Conservation (phyloP, 2,113 vertebrate species). For the Sylvietta virens region DNA sequence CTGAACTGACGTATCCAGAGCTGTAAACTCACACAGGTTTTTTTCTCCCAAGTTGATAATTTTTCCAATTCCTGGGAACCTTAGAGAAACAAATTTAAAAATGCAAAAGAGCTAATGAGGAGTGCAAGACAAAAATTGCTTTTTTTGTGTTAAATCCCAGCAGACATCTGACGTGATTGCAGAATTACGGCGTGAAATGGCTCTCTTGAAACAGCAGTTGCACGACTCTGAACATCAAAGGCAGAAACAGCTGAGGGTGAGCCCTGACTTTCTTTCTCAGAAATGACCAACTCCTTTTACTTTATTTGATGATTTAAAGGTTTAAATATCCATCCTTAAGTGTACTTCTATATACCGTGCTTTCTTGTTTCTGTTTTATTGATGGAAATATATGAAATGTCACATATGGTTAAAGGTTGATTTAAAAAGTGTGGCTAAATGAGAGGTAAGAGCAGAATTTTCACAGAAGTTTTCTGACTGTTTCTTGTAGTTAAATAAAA, state of each 20-base stretch:
- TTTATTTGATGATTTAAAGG: not conserved
- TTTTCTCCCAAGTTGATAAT: not conserved
- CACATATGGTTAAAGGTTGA: not conserved
- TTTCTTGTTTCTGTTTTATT: not conserved
- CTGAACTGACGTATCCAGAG: accelerated
- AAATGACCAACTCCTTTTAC: not conserved
- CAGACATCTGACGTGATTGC: constrained; percentile 81
- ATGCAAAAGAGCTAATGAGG: not conserved
- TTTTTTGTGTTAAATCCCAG: not conserved
- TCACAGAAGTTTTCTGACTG: not conserved
- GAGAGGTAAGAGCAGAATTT: not conserved
- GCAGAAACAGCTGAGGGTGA: constrained; percentile 81
- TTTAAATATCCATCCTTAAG: not conserved
- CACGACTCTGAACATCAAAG: constrained; percentile 77
- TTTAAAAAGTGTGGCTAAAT: not conserved
- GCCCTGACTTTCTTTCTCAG: not conserved
- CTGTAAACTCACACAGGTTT: not conserved
- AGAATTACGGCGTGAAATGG: constrained; percentile 74
- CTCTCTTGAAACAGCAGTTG: constrained; percentile 79
- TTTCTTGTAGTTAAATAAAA: not conserved
- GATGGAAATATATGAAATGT: not conserved
- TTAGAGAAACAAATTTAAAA: not conserved
- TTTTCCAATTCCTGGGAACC: not conserved
- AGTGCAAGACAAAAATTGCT: not conserved
- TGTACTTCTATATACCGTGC: accelerated